phyloP scores from a whole-genome alignment of 1,140 invertebrate species.

The Chionoecetes opilio region DNA sequence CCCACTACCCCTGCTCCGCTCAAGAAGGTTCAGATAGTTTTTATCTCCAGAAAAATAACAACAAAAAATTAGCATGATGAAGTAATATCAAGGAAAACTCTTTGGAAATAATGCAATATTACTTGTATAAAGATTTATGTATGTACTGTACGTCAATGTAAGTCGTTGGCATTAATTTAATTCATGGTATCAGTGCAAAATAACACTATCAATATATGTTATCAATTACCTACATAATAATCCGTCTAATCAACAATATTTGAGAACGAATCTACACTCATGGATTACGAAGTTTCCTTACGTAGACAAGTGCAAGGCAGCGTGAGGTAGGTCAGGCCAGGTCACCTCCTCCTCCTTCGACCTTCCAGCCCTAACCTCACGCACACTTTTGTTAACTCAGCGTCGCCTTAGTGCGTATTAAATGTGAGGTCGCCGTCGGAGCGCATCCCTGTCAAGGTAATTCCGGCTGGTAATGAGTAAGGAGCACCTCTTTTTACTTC shows the following conservation, averaged over 20 bases:
- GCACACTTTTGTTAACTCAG: not conserved
- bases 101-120: slow-evolving; percentile 32
- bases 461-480: not conserved
- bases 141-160: not conserved
- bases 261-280: not conserved
- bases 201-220: no score
- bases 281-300: not conserved
- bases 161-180: no score
- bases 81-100: not conserved
- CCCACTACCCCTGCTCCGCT: no score
- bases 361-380: not conserved
- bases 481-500: not conserved
- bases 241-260: not conserved
- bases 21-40: not conserved
- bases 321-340: not conserved
- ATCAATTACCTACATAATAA: not conserved
- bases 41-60: not conserved
- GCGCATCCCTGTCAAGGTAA: not conserved
- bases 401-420: slow-evolving; percentile 22
- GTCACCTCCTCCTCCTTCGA: not conserved
- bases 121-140: not conserved
- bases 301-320: not conserved
- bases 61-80: no score
- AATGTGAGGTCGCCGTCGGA: not conserved
- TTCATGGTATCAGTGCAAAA: no score